phyloP scores from a whole-genome alignment of 2,888 invertebrate genomes.

The Germaria angustata region DNA sequence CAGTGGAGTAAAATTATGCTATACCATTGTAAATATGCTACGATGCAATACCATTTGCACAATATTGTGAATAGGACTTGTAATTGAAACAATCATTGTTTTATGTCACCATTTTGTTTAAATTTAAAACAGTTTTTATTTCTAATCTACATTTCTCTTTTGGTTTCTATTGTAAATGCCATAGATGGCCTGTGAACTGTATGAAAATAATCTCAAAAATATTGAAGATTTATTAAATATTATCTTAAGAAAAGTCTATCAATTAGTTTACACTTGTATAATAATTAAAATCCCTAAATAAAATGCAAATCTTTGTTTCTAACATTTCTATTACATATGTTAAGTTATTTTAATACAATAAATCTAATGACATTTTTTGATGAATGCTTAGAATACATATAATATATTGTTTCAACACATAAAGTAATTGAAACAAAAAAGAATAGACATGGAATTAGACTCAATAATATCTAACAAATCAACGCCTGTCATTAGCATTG shows the following conservation, averaged over 20 bases:
- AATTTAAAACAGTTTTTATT: too few species aligned
- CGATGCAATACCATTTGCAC: too few species aligned
- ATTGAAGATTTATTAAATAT: neutral
- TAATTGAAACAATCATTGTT: too few species aligned
- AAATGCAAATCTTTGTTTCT: neutral
- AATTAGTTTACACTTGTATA: neutral
- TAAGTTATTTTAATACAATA: neutral
- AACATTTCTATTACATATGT: neutral
- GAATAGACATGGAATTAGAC: conserved; percentile 4
- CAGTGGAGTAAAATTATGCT: too few species aligned
- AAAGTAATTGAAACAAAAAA: neutral
- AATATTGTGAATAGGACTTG: too few species aligned
- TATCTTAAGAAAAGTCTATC: too few species aligned
- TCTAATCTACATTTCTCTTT: too few species aligned
- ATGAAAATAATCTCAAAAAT: neutral
- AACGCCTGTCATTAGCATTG: conserved; percentile 60
- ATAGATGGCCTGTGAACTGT: neutral
- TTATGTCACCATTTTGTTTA: too few species aligned
- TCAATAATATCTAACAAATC: conserved; percentile 57
- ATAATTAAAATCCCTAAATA: neutral
- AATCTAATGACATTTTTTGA: conserved; percentile 27
- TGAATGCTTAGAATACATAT: neutral
- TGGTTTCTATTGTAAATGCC: neutral
- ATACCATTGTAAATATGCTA: too few species aligned
- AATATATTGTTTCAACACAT: neutral